Base-by-base conservation (phyloP, 2,113 vertebrate species). In the Psilopogon haemacephalus region DNA sequence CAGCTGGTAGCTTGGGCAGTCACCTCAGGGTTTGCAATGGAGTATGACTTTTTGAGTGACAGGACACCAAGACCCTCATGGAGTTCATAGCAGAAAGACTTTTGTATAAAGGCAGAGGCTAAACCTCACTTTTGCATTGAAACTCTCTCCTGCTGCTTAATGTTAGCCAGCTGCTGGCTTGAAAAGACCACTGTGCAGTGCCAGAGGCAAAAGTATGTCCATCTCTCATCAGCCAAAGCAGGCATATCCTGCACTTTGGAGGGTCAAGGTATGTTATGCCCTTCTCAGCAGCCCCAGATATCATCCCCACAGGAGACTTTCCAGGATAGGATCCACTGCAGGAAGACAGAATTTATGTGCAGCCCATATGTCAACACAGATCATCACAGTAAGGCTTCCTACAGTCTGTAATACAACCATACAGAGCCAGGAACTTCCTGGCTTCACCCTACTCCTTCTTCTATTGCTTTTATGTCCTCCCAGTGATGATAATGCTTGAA, bases 121-220 rank as follows among this genome's bases (percentile, higher is more conserved):
- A 44, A 65, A 12, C 23, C 30, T 68, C 42, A 35, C 14, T 28
- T 48, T 48, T 44, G 33, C 37, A 27, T 8, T 18, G 56, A 77
- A 24, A 32, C 17, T 8, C 27, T 13, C 21, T 73, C 55, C 26
- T 0, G 0, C 12, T 16, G 38, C 0, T 1, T 84, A 21, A 69
- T 12, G 32, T 14, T 19, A n/a, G 33, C 11, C 30, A 79, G 80
- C 32, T 84, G 40, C 5, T 55, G 40, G 40, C 40, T 70, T 38
- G 8, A 74, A 56, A 32, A 86, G 28, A n/a, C 32, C 16, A 13
- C 6, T 65, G 14, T 20, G 56, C 6, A 44, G 30, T 14, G n/a
- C n/a, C 44, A 72, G 59, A 20, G 44, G 42, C 42, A 59, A 23
- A 63, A 76, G 16, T 3, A 5, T 1, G 5, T 40, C 56, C 40